phyloP scores from a whole-genome alignment of 2,888 invertebrate species.

The Ommatoiulus sabulosus region DNA sequence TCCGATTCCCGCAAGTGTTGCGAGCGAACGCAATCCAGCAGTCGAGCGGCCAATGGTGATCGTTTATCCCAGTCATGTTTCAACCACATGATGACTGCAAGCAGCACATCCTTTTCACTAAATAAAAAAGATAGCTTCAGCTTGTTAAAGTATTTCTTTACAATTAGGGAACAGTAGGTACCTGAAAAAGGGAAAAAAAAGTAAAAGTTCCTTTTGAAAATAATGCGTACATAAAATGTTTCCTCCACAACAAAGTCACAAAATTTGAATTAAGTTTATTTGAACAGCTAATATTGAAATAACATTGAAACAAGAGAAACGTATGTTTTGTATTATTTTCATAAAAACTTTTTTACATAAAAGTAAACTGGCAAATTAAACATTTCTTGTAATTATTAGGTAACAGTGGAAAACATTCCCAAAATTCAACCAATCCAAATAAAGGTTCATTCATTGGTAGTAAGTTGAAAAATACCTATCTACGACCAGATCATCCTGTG shows the following conservation, averaged over 20 bases:
- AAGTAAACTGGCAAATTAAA: too few relatives aligned
- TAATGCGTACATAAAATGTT: too few relatives aligned
- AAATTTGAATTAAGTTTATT: too few relatives aligned
- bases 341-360: too few relatives aligned
- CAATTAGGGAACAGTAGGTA: too few relatives aligned
- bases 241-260: too few relatives aligned
- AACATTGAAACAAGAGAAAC: neutral
- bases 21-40: neutral
- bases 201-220: too few relatives aligned
- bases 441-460: neutral
- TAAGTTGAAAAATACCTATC: neutral
- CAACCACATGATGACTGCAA: conserved; percentile 14
- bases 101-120: neutral
- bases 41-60: neutral
- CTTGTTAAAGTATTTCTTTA: neutral
- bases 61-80: conserved; percentile 3
- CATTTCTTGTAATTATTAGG: neutral
- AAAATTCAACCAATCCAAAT: neutral
- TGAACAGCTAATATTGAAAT: too few relatives aligned
- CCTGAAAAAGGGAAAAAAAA: too few relatives aligned
- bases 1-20: neutral
- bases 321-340: neutral
- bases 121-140: neutral
- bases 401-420: neutral
- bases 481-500: neutral